phyloP scores from a whole-genome alignment of 2,113 vertebrate species.

The Bos javanicus region DNA sequence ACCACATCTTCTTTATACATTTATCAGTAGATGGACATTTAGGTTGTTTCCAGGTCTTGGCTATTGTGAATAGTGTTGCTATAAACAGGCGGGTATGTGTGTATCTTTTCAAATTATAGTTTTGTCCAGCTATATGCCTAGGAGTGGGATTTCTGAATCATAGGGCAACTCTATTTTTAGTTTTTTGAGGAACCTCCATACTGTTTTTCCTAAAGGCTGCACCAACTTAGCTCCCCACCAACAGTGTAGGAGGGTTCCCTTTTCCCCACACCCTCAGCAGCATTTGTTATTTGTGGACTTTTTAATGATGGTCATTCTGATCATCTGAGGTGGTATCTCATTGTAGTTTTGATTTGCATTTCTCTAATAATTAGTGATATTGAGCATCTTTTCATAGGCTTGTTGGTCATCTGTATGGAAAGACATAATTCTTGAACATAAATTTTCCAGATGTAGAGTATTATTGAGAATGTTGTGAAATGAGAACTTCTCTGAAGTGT shows the following conservation, averaged over 20 bases:
- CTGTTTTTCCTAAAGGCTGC: neutral
- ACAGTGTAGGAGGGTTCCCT: neutral
- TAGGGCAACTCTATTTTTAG: neutral
- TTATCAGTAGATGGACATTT: neutral
- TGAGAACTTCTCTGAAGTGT: neutral
- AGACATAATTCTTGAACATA: neutral
- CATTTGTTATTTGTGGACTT: neutral
- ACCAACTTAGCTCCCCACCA: neutral
- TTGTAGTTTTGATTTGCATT: neutral
- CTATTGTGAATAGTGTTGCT: neutral
- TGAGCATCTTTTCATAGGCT: neutral
- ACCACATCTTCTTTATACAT: no score
- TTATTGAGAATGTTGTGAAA: neutral
- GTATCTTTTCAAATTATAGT: neutral
- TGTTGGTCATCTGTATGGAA: neutral
- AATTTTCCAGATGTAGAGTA: neutral
- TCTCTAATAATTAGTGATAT: neutral
- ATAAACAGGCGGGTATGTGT: neutral
- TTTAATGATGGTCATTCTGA: neutral
- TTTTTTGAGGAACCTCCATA: neutral
- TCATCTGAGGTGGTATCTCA: neutral
- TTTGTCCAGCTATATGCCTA: neutral
- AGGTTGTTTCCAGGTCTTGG: neutral
- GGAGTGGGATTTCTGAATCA: neutral
- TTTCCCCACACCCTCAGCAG: neutral